Evolutionary conservation across 35 echinoderm and acorn worm species (phyloP), one percentile per base, ranked within the genome.

Genomic region (Apostichopus californicus): DNA sequence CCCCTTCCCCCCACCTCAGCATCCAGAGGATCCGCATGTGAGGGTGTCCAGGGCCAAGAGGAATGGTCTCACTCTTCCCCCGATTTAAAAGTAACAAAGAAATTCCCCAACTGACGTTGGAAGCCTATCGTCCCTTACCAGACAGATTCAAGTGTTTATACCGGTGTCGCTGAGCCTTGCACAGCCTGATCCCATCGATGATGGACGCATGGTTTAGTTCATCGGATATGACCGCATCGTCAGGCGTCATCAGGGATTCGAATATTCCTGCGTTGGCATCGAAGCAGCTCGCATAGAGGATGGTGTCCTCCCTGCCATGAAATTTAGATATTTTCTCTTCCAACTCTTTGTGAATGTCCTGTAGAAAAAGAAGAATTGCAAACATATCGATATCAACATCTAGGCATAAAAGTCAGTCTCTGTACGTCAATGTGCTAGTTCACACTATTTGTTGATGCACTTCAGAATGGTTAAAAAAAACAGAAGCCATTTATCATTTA

Each of bases 201-300:
- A 99, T 99, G 17, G 97, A 99, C 2, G 97, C 97, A 90, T 99
- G 97, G 92, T 99, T 99, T 10, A 99, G 84, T 77, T 98, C 97
- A 78, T 98, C 97, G 4, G 97, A 98, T 26, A 98, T 91, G 4
- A 96, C 92, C 11, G 95, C 97, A 92, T 98, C 97, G 4, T 98
- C 97, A 8, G 92, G 95, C 1, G 95, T 94, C 18, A 99, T 75
- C 6, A 99, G 80, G 57, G 95, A 78, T 61, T 99, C 97, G 93
- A 99, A 99, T 54, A 99, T 91, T 4, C 97, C 97, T n/a, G 97
- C 97, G 53, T 99, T 99, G 18, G 97, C 97, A 92, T 99, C 97
- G 73, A 99, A 99, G 46, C 97, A 99, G 79, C 97, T 99, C 22
- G 95, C 93, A 77, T 99, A 99, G 10, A 99, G 78, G 34, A 99